These are phyloP conservation scores for Epinephelus awoara DNA, from an alignment of 2,797 vertebrate genomes.

Conservation along the genomic window DNA sequence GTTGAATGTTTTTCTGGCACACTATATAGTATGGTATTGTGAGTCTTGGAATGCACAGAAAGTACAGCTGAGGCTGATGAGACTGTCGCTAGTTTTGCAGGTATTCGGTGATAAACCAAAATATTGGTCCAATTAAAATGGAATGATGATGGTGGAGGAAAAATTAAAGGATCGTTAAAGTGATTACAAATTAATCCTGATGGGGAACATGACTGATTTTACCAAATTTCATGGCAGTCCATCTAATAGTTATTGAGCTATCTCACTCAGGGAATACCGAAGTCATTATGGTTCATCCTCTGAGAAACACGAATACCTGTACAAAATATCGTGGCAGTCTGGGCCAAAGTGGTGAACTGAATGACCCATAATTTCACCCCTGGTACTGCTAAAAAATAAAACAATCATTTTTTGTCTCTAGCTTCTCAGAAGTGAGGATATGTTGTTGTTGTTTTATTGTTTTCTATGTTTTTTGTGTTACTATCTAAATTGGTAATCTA, in stretches of 20 bases:
- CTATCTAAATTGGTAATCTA: neutral
- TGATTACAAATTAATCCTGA: too few relatives aligned
- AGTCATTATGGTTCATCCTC: neutral
- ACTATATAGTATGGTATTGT: too few relatives aligned
- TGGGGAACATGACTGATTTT: neutral
- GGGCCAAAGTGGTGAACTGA: neutral
- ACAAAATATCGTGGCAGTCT: neutral
- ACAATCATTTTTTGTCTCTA: neutral
- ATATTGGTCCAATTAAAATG: neutral
- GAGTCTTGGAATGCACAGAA: too few relatives aligned
- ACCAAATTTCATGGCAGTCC: neutral
- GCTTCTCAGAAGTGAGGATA: neutral
- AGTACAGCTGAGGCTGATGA: neutral
- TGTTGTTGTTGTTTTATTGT: neutral
- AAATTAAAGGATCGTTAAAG: too few relatives aligned
- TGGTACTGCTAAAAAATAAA: neutral
- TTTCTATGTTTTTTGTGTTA: neutral
- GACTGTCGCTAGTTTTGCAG: neutral
- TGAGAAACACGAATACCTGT: neutral
- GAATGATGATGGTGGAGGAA: neutral
- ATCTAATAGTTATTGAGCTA: neutral
- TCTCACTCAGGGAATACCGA: neutral
- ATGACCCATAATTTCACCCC: neutral
- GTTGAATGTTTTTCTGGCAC: too few relatives aligned
- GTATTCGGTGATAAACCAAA: neutral